Evolutionary conservation across 2,113 vertebrate genomes (phyloP), one percentile per base, ranked within the genome.

Genomic region (Meleagris gallopavo): DNA sequence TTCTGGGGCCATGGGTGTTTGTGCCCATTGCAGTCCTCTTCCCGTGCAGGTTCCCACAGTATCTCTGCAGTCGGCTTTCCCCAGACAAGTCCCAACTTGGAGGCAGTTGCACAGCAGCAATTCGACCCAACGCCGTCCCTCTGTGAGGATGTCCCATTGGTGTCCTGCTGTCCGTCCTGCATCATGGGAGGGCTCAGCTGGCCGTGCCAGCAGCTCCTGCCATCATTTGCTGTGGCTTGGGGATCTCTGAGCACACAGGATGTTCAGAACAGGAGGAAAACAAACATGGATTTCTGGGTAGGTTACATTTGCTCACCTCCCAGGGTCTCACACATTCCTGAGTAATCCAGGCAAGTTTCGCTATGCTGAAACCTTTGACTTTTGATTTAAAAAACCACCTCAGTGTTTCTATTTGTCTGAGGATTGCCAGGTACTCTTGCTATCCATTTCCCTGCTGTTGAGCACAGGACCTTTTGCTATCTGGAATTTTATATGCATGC

Each of bases 121-220:
- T n/a, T 58, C 5, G 1, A 78, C 40, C 19, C 0, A 0, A n/a
- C 11, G 40, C 21, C 32, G 32, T 66, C 45, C 89, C 55, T 52
- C 50, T 45, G 41, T 32, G 50, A 90, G 9, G 64, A 34, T 41
- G 75, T 66, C 40, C 70, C 38, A 19, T 0, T 1, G 41, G 52
- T 27, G 30, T 52, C 34, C 46, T 5, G 34, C 25, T 30, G 40
- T 15, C 50, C 71, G 5, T 57, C 57, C 14, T 5, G 29, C 45
- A n/a, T 50, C 13, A 1, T 0, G 0, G 40, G 18, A 21, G 1
- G 7, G 78, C 67, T 52, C 74, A 40, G 36, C 24, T 3, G 4
- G 77, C 66, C 78, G n/a, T 1, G 0, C n/a, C 4, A 1, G 7
- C 73, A 90, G 57, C 86, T 48, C 0, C 0, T 55, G 81, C 3